Conservation (phyloP, 1,140 invertebrate species). For the Pissodes strobi region DNA sequence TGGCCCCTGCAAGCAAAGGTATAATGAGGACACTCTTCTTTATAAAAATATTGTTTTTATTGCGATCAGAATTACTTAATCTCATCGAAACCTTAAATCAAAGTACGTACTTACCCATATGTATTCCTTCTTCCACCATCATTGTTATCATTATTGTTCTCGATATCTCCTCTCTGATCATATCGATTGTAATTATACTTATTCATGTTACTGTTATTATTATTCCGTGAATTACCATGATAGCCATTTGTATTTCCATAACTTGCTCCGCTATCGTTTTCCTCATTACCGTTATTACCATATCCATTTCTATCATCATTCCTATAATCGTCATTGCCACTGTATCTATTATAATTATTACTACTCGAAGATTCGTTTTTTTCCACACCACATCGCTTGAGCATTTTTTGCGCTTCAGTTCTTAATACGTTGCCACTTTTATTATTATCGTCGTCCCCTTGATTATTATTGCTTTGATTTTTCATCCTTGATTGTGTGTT, state of each 20-base stretch:
- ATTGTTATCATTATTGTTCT: too few species aligned
- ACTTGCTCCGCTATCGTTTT: neutral
- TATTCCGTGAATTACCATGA: neutral
- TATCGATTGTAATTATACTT: neutral
- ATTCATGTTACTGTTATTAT: neutral
- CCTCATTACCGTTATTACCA: slow-evolving; percentile 1
- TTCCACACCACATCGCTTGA: slow-evolving; percentile 30
- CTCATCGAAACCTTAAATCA: too few species aligned
- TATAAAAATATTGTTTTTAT: too few species aligned
- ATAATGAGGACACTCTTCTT: too few species aligned
- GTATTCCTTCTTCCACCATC: too few species aligned
- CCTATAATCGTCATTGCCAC: too few species aligned
- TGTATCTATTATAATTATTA: slow-evolving; percentile 20
- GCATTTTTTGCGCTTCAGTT: slow-evolving; percentile 28
- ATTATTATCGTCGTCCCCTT: slow-evolving; percentile 22
- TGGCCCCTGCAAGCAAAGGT: too few species aligned
- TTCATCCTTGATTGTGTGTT: slow-evolving; percentile 27
- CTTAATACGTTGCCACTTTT: slow-evolving; percentile 30
- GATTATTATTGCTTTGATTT: slow-evolving; percentile 1
- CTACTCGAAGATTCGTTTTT: neutral
- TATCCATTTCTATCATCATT: too few species aligned
- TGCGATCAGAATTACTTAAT: too few species aligned
- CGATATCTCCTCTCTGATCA: too few species aligned
- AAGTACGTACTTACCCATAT: too few species aligned
- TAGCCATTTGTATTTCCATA: neutral